Percentiles rank a stretch among this genome's conserved stretches.
These are phyloP conservation scores for Paedocypris sp. DNA, from an alignment of 2,113 vertebrate species.

Conservation along the genomic window DNA sequence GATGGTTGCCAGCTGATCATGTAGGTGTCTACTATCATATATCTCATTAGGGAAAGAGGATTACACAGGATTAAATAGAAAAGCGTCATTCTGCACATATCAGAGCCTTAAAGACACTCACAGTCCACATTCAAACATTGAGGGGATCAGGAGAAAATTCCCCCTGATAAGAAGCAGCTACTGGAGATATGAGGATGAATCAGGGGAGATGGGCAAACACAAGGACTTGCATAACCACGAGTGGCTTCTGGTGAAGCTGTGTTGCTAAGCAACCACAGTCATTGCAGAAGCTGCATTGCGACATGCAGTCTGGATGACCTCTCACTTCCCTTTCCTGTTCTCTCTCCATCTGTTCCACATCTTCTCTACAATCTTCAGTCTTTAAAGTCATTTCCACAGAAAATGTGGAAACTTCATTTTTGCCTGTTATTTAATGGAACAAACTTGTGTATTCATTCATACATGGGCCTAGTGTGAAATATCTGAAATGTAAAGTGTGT, in stretches of 20 bases:
- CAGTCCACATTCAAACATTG: no score
- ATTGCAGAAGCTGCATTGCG: slow-evolving; percentile 40
- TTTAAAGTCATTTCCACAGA: background rate
- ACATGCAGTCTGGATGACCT: slow-evolving; percentile 35
- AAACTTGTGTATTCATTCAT: no score
- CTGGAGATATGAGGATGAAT: background rate
- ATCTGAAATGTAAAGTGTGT: no score
- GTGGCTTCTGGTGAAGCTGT: slow-evolving; percentile 26
- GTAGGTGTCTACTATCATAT: no score
- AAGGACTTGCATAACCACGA: slow-evolving; percentile 37
- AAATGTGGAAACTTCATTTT: no score
- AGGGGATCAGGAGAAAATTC: background rate
- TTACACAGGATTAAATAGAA: no score
- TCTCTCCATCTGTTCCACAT: background rate
- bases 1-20: no score
- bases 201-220: background rate
- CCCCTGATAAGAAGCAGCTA: background rate
- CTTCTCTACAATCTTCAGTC: background rate
- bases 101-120: no score
- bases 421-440: no score
- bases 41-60: no score
- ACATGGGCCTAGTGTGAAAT: no score
- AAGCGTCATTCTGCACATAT: no score
- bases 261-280: slow-evolving; percentile 39
- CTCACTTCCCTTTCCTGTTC: background rate